Evolutionary conservation across 2,113 vertebrate species (phyloP).

Genomic region (Aepyceros melampus): DNA sequence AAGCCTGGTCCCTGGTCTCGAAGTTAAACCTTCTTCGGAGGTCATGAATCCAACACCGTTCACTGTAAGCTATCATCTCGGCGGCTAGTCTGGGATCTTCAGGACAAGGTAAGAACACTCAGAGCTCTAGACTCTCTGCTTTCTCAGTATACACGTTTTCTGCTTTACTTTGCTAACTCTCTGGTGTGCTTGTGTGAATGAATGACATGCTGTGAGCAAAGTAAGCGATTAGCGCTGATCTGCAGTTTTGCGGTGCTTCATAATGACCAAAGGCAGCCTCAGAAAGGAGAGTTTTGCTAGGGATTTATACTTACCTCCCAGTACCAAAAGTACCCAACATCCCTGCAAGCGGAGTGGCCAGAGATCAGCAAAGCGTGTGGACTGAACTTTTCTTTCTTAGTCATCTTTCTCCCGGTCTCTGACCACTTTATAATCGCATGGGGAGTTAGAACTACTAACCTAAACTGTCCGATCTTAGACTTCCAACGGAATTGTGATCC

Average conservation of each 20-base stretch:
- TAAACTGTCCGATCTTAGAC: neutral
- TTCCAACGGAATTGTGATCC: neutral
- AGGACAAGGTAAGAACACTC: neutral
- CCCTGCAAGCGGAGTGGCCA: neutral
- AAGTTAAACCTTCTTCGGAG: rapidly evolving
- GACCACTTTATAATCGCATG: neutral
- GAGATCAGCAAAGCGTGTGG: neutral
- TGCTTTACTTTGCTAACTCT: neutral
- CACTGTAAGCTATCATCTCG: neutral
- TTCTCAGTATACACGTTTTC: neutral
- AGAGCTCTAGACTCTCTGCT: neutral
- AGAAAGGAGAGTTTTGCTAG: neutral
- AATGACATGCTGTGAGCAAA: neutral
- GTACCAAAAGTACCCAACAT: neutral
- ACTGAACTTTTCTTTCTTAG: neutral
- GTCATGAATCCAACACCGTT: rapidly evolving
- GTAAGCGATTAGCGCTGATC: neutral
- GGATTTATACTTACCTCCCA: neutral
- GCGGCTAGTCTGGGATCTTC: rapidly evolving
- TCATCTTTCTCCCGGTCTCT: neutral
- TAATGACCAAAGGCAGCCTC: neutral
- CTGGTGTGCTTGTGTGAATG: neutral
- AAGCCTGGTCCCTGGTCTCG: neutral
- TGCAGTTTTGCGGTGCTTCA: neutral
- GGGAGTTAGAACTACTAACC: neutral